These are phyloP conservation scores for Actinernus sp. DNA, from an alignment of 92 coral and sea anemone species.

Conservation along the genomic window DNA sequence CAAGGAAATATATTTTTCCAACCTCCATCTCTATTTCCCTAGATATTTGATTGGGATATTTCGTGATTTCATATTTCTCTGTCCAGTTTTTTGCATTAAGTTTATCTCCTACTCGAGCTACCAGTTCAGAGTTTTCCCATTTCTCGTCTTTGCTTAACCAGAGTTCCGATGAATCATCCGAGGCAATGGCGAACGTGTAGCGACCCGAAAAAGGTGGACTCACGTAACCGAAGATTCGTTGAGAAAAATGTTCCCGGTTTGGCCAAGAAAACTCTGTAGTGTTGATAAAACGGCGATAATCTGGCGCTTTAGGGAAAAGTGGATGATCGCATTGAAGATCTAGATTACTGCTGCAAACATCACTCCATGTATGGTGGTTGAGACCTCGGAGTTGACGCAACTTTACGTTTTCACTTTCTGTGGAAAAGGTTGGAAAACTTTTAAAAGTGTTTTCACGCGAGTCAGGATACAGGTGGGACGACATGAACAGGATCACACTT, in stretches of 20 bases:
- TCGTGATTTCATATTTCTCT: not conserved
- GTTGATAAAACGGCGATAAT: slow-evolving; percentile 13
- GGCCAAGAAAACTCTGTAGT: slow-evolving; percentile 28
- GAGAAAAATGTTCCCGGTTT: slow-evolving; percentile 17
- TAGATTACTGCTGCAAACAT: slow-evolving; percentile 13
- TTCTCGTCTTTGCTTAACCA: slow-evolving; percentile 63
- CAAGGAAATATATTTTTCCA: slow-evolving; percentile 60
- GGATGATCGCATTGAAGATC: slow-evolving; percentile 62
- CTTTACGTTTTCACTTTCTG: no score
- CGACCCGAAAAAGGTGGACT: slow-evolving; percentile 57
- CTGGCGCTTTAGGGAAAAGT: slow-evolving; percentile 71
- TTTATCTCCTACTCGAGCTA: slow-evolving; percentile 37
- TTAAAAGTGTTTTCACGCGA: no score
- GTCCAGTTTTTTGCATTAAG: not conserved
- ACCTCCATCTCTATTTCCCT: slow-evolving; percentile 28
- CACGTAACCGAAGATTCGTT: slow-evolving; percentile 67
- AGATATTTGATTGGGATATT: slow-evolving; percentile 45
- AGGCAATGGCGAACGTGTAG: slow-evolving; percentile 64
- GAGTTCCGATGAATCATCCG: slow-evolving; percentile 72
- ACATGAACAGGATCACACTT: no score
- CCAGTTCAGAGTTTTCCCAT: slow-evolving; percentile 36
- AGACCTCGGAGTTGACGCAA: slow-evolving; percentile 24
- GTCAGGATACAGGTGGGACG: no score
- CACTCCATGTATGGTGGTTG: slow-evolving; percentile 49
- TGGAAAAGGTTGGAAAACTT: no score